Evolutionary conservation across 2,797 vertebrate genomes (phyloP).

Genomic region (Chiroxiphia lanceolata): DNA sequence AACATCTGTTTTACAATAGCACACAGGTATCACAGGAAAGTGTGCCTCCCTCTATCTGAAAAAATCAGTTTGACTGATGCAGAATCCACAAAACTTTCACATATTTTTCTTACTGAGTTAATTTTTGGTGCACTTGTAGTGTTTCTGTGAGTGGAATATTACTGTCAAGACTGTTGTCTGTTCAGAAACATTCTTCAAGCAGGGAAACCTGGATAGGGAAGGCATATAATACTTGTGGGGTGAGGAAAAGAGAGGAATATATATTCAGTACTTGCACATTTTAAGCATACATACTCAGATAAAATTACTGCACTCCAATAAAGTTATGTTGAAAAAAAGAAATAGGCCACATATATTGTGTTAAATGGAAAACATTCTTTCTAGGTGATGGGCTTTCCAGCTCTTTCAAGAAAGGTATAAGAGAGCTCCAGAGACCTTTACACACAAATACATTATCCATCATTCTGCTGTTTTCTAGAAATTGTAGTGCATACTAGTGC

Average conservation of each 20-base stretch:
- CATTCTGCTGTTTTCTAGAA: neutral
- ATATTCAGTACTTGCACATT: neutral
- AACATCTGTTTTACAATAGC: neutral
- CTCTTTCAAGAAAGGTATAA: neutral
- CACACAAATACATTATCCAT: neutral
- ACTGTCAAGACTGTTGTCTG: neutral
- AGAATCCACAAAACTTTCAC: neutral
- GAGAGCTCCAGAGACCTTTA: neutral
- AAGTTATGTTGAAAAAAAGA: neutral
- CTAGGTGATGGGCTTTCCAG: neutral
- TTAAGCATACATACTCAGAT: fast-evolving
- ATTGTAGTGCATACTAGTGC: neutral
- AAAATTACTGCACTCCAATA: neutral
- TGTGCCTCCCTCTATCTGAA: neutral
- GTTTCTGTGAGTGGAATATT: neutral
- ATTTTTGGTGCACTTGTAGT: neutral
- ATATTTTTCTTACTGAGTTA: neutral
- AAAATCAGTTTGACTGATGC: neutral
- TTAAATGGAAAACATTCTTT: neutral
- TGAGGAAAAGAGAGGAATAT: neutral
- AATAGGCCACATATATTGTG: neutral
- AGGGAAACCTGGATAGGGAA: neutral
- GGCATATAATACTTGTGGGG: neutral
- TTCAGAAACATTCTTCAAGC: neutral
- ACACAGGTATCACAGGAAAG: neutral